A percentile compares a stretch with the other conserved stretches of the same genome.
Evolutionary conservation across 1,140 invertebrate genomes (phyloP).

Genomic region (Hyposmocoma kahamanoa): DNA sequence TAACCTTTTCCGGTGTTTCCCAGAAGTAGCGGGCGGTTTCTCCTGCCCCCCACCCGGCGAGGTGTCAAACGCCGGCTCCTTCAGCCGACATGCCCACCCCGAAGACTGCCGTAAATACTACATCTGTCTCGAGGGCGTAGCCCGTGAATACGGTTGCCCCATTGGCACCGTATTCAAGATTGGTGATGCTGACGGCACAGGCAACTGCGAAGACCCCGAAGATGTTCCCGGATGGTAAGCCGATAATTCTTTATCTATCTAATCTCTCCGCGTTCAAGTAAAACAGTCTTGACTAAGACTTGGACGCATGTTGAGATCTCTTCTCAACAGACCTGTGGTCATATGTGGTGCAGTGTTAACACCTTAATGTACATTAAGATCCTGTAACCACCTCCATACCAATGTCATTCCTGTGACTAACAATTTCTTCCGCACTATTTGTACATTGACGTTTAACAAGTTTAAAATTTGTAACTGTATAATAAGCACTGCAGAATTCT

Average conservation of each 20-base stretch:
- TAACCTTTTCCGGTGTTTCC: constrained; percentile 47
- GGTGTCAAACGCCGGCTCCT: constrained; percentile 87
- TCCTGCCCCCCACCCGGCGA: constrained; percentile 88
- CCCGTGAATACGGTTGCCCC: constrained; percentile 95
- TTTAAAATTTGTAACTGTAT: too few species aligned
- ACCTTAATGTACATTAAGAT: constrained; percentile 13
- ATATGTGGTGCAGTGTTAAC: constrained; percentile 29
- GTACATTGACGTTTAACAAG: not conserved
- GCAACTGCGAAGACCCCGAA: constrained; percentile 94
- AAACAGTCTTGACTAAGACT: constrained; percentile 45
- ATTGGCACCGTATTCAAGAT: constrained; percentile 97
- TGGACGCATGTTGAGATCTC: constrained; percentile 36
- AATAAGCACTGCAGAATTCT: too few species aligned
- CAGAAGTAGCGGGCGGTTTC: constrained; percentile 93
- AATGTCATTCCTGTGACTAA: constrained; percentile 64
- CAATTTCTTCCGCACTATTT: constrained; percentile 47
- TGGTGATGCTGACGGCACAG: constrained; percentile 88
- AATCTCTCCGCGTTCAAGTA: constrained; percentile 45
- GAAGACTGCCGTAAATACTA: constrained; percentile 97
- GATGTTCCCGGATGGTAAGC: constrained; percentile 96
- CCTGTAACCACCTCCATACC: constrained; percentile 39
- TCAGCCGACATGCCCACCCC: constrained; percentile 95
- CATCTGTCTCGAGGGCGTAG: constrained; percentile 91
- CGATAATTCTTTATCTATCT: constrained; percentile 7
- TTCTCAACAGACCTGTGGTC: constrained; percentile 45